Percentiles rank a stretch among this genome's conserved stretches.
Evolutionary conservation across 1,140 invertebrate genomes (phyloP).

Genomic region (Ditylenchus dipsaci): DNA sequence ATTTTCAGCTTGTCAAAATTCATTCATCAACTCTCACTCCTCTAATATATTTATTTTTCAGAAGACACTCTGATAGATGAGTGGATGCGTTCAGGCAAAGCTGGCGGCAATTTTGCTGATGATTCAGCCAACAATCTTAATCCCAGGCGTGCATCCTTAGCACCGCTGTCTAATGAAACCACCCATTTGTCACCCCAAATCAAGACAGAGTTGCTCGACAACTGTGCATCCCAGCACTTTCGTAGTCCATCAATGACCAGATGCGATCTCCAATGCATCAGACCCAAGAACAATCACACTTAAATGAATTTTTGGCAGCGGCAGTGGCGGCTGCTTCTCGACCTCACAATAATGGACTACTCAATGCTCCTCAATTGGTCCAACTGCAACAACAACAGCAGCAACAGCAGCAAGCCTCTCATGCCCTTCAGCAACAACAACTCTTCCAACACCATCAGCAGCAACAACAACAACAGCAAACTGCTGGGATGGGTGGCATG

Average conservation of each 20-base stretch:
- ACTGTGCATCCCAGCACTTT: constrained; percentile 9
- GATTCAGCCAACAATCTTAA: neutral
- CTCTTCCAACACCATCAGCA: constrained; percentile 3
- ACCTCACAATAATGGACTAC: neutral
- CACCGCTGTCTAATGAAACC: constrained; percentile 10
- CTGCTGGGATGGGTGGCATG: too few relatives aligned
- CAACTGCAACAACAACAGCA: constrained; percentile 1
- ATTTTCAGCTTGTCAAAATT: too few relatives aligned
- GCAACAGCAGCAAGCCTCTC: neutral
- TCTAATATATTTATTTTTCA: constrained; percentile 11
- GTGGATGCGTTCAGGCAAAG: constrained; percentile 22
- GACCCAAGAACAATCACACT: neutral
- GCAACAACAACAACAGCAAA: neutral
- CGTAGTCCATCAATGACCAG: neutral
- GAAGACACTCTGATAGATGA: constrained; percentile 35
- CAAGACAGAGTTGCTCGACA: constrained; percentile 4
- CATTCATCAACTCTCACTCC: too few relatives aligned
- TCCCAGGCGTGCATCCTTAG: neutral
- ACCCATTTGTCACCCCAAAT: constrained; percentile 5
- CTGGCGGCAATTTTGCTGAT: neutral
- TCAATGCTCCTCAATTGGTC: neutral
- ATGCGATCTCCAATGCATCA: neutral
- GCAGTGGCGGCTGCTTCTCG: constrained; percentile 7
- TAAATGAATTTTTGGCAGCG: constrained; percentile 20
- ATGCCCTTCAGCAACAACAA: neutral